Evolutionary conservation across 1,140 invertebrate genomes (phyloP), one percentile per base, ranked within the genome.

Genomic region (Geopemphigus sp.): DNA sequence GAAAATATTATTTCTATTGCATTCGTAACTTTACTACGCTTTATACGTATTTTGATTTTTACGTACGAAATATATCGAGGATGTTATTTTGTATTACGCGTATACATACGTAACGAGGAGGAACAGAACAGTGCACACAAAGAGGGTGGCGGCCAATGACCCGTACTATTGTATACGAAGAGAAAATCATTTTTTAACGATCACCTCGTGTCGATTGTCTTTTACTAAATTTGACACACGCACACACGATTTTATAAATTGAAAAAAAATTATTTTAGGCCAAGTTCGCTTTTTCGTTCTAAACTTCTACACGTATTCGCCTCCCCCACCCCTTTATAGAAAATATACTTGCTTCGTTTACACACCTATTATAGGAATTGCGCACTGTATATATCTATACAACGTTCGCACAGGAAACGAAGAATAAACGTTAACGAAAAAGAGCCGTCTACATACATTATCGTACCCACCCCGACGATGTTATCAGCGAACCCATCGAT

Each of bases 121-220:
- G 32, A 68, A 50, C 22, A 47, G 32, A 68, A 50, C 22, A 47
- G 45, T 68, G 15, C 66, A 50, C 22, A 68, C 45, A 68, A 68
- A 68, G 45, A 50, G 66, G 66, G 66, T 68, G 66, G 66, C 45
- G 66, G 66, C 45, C 45, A 68, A 50, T 68, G 66, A 68, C 66
- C 66, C 66, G 66, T 68, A n/a, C n/a, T n/a, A 26, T 68, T 47
- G 19, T 19, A 24, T 68, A 26, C 22, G n/a, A 45, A 68, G 45
- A 47, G 66, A 68, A 66, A 68, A 68, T 68, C 47, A 47, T 68
- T 68, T 68, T 66, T 47, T 68, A 50, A 68, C 14, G 39, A 68
- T 68, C n/a, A 15, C 11, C 45, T 39, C 22, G 45, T 17, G 32
- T 68, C 8, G 39, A 24, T 50, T 68, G 47, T 68, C 39, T 26